Percentiles rank a stretch among this genome's conserved stretches.
Evolutionary conservation across 2,113 vertebrate genomes (phyloP).

Genomic region (Alligator mississippiensis): DNA sequence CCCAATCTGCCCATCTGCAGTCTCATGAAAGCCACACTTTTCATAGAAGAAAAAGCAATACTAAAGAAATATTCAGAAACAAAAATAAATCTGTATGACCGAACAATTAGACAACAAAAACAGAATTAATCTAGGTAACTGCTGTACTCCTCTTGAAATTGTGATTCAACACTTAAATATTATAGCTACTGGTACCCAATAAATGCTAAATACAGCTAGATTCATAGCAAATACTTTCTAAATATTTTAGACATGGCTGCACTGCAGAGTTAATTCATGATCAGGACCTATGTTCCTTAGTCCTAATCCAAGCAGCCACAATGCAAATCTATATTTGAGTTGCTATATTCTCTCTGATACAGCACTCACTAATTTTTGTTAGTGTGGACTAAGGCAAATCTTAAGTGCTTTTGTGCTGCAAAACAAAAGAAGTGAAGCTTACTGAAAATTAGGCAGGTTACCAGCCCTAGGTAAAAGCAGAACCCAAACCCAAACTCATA

Average conservation of each 20-base stretch:
- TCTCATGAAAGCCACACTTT: neutral
- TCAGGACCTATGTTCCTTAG: neutral
- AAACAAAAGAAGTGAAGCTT: neutral
- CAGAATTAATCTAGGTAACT: neutral
- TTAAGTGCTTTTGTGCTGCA: neutral
- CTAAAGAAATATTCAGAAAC: neutral
- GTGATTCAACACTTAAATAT: neutral
- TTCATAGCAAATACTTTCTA: neutral
- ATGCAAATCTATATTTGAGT: accelerated
- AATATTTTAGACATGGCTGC: neutral
- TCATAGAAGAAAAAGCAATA: neutral
- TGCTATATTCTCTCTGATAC: neutral
- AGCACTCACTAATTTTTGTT: too few species aligned
- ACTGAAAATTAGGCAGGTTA: neutral
- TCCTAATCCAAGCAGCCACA: neutral
- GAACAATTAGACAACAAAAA: neutral
- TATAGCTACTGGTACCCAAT: neutral
- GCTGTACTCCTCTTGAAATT: neutral
- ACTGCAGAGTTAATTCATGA: neutral
- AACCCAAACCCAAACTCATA: neutral
- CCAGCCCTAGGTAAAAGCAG: neutral
- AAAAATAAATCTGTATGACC: neutral
- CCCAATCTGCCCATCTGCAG: neutral
- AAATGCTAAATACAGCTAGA: neutral
- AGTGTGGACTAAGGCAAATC: neutral